Percentiles rank a stretch among this genome's conserved stretches.
Evolutionary conservation across 1,140 invertebrate genomes (phyloP).

Genomic region (Zaprionus tsacasi): DNA sequence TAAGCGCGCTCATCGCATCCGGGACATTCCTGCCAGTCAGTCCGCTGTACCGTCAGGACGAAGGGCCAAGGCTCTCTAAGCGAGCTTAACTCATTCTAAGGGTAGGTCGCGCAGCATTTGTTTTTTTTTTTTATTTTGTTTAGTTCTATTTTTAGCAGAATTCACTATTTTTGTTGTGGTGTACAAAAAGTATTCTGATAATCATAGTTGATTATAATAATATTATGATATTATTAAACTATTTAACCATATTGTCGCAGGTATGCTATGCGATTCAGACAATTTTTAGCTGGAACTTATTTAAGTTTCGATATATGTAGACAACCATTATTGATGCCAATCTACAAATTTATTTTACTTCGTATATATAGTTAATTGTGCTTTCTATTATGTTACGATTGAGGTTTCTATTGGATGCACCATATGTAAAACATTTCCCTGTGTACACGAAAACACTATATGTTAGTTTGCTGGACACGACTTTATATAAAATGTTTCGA

Average conservation of each 20-base stretch:
- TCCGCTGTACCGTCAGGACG: not conserved
- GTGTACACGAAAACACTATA: not conserved
- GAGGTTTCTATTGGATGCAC: too few species aligned
- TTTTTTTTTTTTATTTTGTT: conserved; percentile 4
- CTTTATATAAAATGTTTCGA: conserved; percentile 29
- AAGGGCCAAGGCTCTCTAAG: conserved; percentile 34
- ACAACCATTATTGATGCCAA: too few species aligned
- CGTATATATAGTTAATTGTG: too few species aligned
- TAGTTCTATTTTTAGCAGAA: conserved; percentile 26
- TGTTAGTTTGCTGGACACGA: conserved; percentile 27
- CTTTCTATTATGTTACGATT: too few species aligned
- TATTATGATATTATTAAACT: too few species aligned
- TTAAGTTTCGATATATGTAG: not conserved
- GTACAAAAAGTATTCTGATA: conserved; percentile 9
- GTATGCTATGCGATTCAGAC: not conserved
- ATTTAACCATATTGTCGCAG: not conserved
- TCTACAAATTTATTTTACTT: too few species aligned
- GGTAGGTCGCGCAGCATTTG: not conserved
- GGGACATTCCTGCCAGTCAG: conserved; percentile 1
- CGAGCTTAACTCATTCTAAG: not conserved
- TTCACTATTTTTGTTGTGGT: conserved; percentile 32
- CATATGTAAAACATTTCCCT: not conserved
- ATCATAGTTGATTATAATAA: too few species aligned
- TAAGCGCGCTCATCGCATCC: conserved; percentile 42
- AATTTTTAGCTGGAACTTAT: too few species aligned